These are phyloP conservation scores for Neodiprion fabricii DNA, from an alignment of 1,140 invertebrate genomes.

Conservation along the genomic window DNA sequence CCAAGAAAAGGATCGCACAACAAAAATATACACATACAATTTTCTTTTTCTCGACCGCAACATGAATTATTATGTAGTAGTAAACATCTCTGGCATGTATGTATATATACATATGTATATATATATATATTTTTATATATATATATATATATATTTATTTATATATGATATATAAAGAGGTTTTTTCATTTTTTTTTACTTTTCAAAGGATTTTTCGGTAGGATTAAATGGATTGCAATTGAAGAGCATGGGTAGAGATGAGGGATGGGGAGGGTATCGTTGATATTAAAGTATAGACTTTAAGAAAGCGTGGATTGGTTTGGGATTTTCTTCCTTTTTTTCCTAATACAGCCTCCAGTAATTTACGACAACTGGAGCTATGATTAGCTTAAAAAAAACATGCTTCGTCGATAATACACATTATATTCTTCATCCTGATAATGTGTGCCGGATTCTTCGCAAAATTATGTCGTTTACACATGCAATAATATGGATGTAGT, in stretches of 20 bases:
- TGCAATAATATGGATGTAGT: not conserved
- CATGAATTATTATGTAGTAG: constrained; percentile 35
- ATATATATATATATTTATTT: not conserved
- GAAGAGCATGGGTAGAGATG: too few relatives aligned
- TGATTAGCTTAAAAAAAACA: not conserved
- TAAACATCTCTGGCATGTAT: constrained; percentile 38
- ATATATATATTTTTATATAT: too few relatives aligned
- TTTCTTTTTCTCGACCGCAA: constrained; percentile 31
- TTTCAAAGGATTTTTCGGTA: not conserved
- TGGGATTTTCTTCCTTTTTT: not conserved
- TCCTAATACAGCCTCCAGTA: not conserved
- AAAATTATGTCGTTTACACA: too few relatives aligned
- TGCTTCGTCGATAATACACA: not conserved
- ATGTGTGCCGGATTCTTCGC: constrained; percentile 23
- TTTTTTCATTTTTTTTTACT: not conserved
- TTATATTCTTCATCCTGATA: constrained; percentile 19
- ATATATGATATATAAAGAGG: constrained; percentile 36
- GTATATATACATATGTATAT: constrained; percentile 13
- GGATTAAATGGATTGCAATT: not conserved
- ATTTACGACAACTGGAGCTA: too few relatives aligned
- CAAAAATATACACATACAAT: constrained; percentile 34
- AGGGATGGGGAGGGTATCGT: not conserved
- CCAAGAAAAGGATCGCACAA: constrained; percentile 12
- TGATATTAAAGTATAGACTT: not conserved
- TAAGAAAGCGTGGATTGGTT: not conserved